A percentile compares a stretch with the other conserved stretches of the same genome.
Conservation (phyloP, 2,797 vertebrate species). For the Telmatherina bonti region DNA sequence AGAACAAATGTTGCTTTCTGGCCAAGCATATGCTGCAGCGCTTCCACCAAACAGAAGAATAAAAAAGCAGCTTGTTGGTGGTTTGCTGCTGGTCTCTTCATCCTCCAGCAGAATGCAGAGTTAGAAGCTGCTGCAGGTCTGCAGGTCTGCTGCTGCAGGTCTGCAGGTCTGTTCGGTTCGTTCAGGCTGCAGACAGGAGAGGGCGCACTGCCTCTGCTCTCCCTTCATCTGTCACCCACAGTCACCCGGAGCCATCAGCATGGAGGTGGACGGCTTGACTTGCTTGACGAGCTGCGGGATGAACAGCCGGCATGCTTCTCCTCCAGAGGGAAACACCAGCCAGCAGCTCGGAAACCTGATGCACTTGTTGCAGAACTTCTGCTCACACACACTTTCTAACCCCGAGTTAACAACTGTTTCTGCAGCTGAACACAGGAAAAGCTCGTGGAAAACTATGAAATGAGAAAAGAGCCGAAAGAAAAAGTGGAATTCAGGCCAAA, state of each 20-base stretch:
- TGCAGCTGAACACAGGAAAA: neutral
- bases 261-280: neutral
- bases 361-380: slow-evolving; percentile 37
- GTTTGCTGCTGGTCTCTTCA: slow-evolving; percentile 8
- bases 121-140: neutral
- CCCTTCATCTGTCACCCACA: neutral
- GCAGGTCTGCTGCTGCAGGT: slow-evolving; percentile 22
- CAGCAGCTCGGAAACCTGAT: neutral
- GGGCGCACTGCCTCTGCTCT: slow-evolving; percentile 68
- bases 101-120: neutral
- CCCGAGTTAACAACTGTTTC: neutral
- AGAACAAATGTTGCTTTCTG: slow-evolving; percentile 78
- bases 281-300: neutral
- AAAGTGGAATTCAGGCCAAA: too few relatives aligned
- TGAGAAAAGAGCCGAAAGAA: neutral
- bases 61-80: slow-evolving; percentile 25
- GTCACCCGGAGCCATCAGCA: neutral
- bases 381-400: too few relatives aligned
- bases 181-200: slow-evolving; percentile 59
- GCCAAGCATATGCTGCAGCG: slow-evolving; percentile 69
- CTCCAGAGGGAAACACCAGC: neutral
- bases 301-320: too few relatives aligned
- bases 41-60: slow-evolving; percentile 47
- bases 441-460: neutral
- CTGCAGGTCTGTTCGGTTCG: slow-evolving; percentile 48